phyloP scores from a whole-genome alignment of 64 coral and sea anemone species.

The Trachythela sp. region DNA sequence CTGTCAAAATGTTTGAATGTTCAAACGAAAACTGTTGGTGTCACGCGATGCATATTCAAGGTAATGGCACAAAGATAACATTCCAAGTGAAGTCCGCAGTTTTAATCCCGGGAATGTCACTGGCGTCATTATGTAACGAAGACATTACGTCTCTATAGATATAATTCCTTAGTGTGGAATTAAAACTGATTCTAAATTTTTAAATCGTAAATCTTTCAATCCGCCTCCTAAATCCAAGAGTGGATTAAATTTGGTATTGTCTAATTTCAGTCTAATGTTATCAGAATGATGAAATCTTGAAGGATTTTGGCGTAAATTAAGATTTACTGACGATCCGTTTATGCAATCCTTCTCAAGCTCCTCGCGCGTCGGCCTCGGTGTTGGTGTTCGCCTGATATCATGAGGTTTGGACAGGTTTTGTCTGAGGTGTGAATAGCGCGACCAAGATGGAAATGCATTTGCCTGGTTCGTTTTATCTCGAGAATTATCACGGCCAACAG shows the following conservation, averaged over 20 bases:
- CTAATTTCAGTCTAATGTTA: background rate
- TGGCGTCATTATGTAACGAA: too few species aligned
- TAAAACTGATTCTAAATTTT: background rate
- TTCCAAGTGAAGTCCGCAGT: too few species aligned
- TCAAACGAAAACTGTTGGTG: too few species aligned
- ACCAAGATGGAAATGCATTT: background rate
- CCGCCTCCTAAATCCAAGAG: background rate
- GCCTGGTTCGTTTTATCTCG: background rate
- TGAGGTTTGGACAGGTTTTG: background rate
- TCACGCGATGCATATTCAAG: too few species aligned
- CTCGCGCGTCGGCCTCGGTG: background rate
- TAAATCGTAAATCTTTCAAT: conserved; percentile 3
- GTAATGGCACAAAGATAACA: too few species aligned
- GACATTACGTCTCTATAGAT: too few species aligned
- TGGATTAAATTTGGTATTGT: background rate
- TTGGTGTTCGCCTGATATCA: background rate
- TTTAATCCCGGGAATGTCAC: too few species aligned
- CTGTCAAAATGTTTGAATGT: too few species aligned
- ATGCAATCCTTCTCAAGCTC: background rate
- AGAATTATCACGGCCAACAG: too few species aligned
- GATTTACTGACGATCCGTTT: background rate
- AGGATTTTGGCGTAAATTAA: background rate
- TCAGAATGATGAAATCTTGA: background rate
- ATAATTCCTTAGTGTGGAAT: background rate
- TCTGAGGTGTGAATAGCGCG: background rate